Base-by-base conservation (phyloP, 1,140 invertebrate species). In the Drosophila sucinea region DNA sequence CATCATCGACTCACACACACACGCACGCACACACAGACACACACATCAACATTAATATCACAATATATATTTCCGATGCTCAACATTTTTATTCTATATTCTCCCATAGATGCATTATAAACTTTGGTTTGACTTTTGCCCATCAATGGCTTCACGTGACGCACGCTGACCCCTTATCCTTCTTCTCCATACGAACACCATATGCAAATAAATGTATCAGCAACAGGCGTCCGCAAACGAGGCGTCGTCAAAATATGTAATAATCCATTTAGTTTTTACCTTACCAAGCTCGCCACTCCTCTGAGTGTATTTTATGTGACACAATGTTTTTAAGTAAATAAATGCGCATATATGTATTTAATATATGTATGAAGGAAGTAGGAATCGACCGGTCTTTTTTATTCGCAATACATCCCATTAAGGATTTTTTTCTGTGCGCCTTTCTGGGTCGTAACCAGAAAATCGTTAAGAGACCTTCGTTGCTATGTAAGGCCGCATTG, bases 261-360 rank as follows among this genome's bases (percentile, higher is more conserved):
- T 72, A 67, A 70, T 67, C 38, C 57, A 65, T 65, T 75, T 76
- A 82, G 40, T 63, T 79, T 70, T 73, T 70, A 75, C 40, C 60
- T 27, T 69, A 23, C 29, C 33, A 29, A 47, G 4, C 17, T 32
- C 54, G 29, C 30, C 10, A 58, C 64, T 61, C 41, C 70, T 65
- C 71, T 73, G 72, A 61, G 66, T 68, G 82, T 76, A 55, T 79
- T 73, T 51, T 77, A 70, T 70, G 29, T 87, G 67, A 83, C 72
- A 56, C 56, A 66, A 47, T 70, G 83, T 87, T 87, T 78, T 60
- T 41, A 51, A 51, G 44, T 79, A 66, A 86, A 86, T 86, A 87
- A 86, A 86, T 82, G 83, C 83, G 75, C 84, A 87, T 87, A 86
- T 82, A 82, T 87, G 72, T 87, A 87, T 87, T 76, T 86, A 82